These are phyloP conservation scores for Psylliodes chrysocephalus DNA, from an alignment of 2,888 invertebrate species.

Conservation along the genomic window DNA sequence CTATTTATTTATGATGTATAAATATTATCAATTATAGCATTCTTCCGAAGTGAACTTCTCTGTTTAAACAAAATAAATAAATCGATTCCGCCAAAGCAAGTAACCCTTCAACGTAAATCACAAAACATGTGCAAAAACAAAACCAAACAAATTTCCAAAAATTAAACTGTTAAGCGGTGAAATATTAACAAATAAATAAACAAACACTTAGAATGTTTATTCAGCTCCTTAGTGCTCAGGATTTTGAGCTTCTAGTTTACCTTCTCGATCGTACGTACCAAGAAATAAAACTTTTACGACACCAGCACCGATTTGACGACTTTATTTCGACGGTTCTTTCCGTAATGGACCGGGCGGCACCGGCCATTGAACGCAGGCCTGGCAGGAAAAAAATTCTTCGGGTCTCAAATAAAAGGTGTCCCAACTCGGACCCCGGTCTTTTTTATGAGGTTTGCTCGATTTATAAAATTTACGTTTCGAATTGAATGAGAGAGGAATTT, in stretches of 20 bases:
- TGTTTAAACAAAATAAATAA: no score
- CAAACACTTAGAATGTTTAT: constrained; percentile 16
- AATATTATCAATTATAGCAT: no score
- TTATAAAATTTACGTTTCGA: no score
- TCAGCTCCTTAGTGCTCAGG: constrained; percentile 1
- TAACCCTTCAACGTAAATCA: not conserved
- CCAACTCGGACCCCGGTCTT: not conserved
- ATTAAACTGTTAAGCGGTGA: not conserved
- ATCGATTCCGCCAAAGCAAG: no score
- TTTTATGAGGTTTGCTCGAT: not conserved
- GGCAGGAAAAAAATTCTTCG: not conserved
- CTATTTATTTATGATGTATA: no score
- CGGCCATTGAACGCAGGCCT: not conserved
- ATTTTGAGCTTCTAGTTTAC: constrained; percentile 12
- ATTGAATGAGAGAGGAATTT: no score
- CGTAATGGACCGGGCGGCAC: constrained; percentile 16
- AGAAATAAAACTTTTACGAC: constrained; percentile 41
- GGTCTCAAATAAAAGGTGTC: not conserved
- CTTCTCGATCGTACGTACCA: constrained; percentile 7
- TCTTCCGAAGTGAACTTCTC: no score
- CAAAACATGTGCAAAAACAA: not conserved
- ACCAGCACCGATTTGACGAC: constrained; percentile 37
- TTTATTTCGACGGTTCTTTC: constrained; percentile 36
- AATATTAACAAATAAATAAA: constrained; percentile 8
- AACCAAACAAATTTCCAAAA: not conserved